These are phyloP conservation scores for Spodoptera littoralis DNA, from an alignment of 2,888 invertebrate genomes.

Conservation along the genomic window DNA sequence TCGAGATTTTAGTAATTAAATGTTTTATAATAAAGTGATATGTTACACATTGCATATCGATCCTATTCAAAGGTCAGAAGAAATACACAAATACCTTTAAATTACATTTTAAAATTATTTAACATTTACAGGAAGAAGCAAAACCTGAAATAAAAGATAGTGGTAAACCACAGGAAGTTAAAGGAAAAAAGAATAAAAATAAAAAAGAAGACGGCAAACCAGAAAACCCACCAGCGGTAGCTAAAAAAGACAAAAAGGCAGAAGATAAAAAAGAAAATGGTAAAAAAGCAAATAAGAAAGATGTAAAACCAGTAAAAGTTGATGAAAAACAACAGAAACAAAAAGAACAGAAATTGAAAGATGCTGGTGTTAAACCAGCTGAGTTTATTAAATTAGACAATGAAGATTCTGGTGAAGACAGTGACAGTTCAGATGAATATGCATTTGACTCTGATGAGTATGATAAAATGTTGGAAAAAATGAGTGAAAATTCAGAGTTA, in stretches of 20 bases:
- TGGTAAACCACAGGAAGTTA: slow-evolving; percentile 22
- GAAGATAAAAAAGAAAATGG: slow-evolving; percentile 43
- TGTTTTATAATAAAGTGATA: too few relatives aligned
- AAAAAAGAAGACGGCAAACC: slow-evolving; percentile 45
- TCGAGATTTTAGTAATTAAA: too few relatives aligned
- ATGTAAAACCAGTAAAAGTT: slow-evolving; percentile 37
- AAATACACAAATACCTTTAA: too few relatives aligned
- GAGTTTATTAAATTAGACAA: slow-evolving; percentile 70
- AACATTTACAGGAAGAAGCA: slow-evolving; percentile 15
- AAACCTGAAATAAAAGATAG: slow-evolving; percentile 33
- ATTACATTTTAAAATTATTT: too few relatives aligned
- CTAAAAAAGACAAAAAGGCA: slow-evolving; percentile 18
- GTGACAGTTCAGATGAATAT: slow-evolving; percentile 66
- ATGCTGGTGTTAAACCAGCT: slow-evolving; percentile 68
- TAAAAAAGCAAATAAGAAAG: slow-evolving; percentile 35
- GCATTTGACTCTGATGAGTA: slow-evolving; percentile 82
- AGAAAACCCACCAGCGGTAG: slow-evolving; percentile 25
- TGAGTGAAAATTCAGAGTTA: slow-evolving; percentile 31
- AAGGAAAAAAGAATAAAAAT: slow-evolving; percentile 39
- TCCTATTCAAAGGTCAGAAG: too few relatives aligned
- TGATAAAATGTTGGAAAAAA: slow-evolving; percentile 73
- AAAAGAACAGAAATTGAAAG: slow-evolving; percentile 68
- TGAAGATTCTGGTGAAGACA: slow-evolving; percentile 64
- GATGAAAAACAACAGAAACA: slow-evolving; percentile 66
- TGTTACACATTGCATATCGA: too few relatives aligned